Evolutionary conservation across 2,797 vertebrate species (phyloP).

Genomic region (Cottoperca gobio): DNA sequence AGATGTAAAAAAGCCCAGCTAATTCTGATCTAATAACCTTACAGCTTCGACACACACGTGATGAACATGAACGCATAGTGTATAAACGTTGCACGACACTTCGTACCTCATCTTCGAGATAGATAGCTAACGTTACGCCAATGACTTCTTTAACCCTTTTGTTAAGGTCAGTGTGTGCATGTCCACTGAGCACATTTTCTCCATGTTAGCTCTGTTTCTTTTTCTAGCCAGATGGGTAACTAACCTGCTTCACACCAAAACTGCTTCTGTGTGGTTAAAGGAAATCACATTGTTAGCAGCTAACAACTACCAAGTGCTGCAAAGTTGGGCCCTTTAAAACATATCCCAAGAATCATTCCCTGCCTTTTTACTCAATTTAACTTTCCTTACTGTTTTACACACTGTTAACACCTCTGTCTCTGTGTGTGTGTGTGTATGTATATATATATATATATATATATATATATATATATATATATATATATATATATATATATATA

Average conservation of each 20-base stretch:
- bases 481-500: too few relatives aligned
- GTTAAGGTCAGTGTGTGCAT: background rate
- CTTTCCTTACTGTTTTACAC: too few relatives aligned
- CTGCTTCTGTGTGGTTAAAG: background rate
- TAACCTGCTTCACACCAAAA: background rate
- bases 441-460: too few relatives aligned
- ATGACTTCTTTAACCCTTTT: background rate
- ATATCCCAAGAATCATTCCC: too few relatives aligned
- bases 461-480: too few relatives aligned
- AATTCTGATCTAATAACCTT: background rate
- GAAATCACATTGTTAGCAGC: background rate
- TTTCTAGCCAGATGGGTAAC: conserved; percentile 5
- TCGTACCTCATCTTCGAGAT: background rate
- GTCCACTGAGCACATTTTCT: background rate
- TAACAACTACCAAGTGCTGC: background rate
- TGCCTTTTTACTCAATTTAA: too few relatives aligned
- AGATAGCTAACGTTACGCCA: background rate
- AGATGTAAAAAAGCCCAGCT: conserved; percentile 5
- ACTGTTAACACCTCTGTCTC: too few relatives aligned
- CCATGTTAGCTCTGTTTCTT: background rate
- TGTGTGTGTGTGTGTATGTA: too few relatives aligned
- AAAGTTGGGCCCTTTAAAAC: too few relatives aligned
- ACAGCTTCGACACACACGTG: conserved; percentile 13
- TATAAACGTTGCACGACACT: background rate
- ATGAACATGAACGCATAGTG: background rate